Evolutionary conservation across 2,888 invertebrate species (phyloP), one percentile per base, ranked within the genome.

Genomic region (Callinectes sapidus): DNA sequence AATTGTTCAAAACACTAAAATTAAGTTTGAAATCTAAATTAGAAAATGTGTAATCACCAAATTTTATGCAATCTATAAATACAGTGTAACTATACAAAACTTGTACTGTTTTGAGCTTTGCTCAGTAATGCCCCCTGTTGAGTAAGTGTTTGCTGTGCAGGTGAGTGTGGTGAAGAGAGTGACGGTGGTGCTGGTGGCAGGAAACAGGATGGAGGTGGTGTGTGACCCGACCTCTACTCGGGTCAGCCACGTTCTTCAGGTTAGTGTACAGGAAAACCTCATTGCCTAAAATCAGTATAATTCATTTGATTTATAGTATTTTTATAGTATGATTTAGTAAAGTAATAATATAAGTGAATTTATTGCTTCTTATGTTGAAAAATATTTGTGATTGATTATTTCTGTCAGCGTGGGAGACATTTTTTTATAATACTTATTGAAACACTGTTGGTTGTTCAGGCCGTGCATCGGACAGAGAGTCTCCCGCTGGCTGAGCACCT

Each of bases 151-250:
- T 1, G 2, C 13, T 35, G 16, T 54, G 14, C 88, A 90, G 91
- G 85, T 48, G 87, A 61, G 91, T 86, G 89, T 91, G 85, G 92
- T 93, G 95, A 97, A 97, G 95, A 96, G 96, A 32, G 96, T 97
- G 92, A 97, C 97, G 92, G 97, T 98, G 16, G 97, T 98, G 92
- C 96, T 98, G 95, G 95, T 98, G 91, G 97, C 97, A 95, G 98
- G 98, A 0, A 97, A 97, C 95, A 97, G 97, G 95, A 95, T 98
- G 89, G 97, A 98, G 95, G 96, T 98, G 0, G 96, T 96, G 1
- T 98, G 98, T 95, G 97, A 98, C 95, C 97, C 97, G 2, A 97
- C 96, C 95, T 96, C 96, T 90, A 97, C 97, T 92, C 97, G 97
- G 88, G 97, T 97, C 23, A 97, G 97, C 6, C 97, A 97, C 95